Conservation (phyloP, 2,113 vertebrate genomes). For the Sisor rabdophorus region DNA sequence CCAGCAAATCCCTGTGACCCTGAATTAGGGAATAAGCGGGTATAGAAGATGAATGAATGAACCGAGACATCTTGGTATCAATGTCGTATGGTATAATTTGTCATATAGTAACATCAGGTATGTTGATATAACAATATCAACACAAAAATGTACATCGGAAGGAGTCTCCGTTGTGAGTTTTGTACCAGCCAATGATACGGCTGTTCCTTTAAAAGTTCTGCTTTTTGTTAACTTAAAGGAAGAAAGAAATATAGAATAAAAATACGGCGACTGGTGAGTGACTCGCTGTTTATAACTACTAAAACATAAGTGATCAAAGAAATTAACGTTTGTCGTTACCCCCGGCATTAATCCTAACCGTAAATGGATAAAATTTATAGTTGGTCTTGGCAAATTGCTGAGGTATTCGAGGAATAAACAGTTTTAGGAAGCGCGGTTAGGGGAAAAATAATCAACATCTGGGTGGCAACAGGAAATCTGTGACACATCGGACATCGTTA, state of each 20-base stretch:
- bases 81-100: no score
- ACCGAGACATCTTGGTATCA: neutral
- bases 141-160: neutral
- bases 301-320: neutral
- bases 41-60: no score
- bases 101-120: no score
- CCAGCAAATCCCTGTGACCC: no score
- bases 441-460: conserved; percentile 18
- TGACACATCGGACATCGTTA: neutral
- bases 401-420: neutral
- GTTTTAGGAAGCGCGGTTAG: neutral
- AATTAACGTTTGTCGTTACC: neutral
- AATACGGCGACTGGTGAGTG: neutral
- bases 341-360: neutral
- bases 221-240: neutral
- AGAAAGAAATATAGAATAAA: neutral
- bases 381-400: conserved; percentile 3
- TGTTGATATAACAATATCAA: no score
- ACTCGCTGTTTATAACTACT: conserved; percentile 4
- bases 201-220: neutral
- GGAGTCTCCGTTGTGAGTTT: neutral
- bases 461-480: conserved; percentile 1
- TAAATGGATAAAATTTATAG: neutral
- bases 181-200: neutral
- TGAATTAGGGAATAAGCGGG: no score